These are phyloP conservation scores for Montipora cactus DNA, from an alignment of 64 coral and sea anemone genomes.

Conservation along the genomic window DNA sequence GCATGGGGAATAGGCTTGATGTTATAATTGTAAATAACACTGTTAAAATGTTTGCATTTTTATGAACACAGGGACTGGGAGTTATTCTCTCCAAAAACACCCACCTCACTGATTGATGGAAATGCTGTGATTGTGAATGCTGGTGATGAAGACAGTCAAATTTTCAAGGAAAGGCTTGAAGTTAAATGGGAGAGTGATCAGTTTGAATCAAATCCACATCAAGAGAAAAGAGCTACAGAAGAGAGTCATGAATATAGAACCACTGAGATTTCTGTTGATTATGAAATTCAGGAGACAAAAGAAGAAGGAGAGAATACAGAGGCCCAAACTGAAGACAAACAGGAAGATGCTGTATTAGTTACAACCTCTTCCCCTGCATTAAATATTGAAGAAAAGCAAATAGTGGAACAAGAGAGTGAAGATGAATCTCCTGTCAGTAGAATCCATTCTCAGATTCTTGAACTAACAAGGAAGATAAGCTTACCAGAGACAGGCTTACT, in stretches of 20 bases:
- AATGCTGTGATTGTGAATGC: not conserved
- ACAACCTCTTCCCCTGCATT: not conserved
- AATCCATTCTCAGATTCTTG: conserved; percentile 71
- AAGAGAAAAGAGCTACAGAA: not conserved
- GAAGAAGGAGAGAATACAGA: not conserved
- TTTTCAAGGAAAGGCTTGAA: not conserved
- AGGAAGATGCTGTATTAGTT: not conserved
- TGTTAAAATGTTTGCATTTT: not conserved
- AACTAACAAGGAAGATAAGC: conserved; percentile 43
- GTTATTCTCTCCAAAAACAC: not conserved
- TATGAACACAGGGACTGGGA: not conserved
- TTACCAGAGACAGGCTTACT: conserved; percentile 26
- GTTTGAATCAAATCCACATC: not conserved
- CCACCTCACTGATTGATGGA: not conserved
- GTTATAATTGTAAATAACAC: too few relatives aligned
- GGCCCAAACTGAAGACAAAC: not conserved
- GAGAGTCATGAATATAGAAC: not conserved
- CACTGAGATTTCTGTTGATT: not conserved
- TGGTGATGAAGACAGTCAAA: not conserved
- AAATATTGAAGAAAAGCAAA: not conserved
- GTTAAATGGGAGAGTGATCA: not conserved
- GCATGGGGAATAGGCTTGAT: too few relatives aligned
- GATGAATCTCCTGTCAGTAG: conserved; percentile 41
- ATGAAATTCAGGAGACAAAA: not conserved
- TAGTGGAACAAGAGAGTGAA: not conserved